These are phyloP conservation scores for Damaliscus lunatus DNA, from an alignment of 2,113 vertebrate species.

Conservation along the genomic window DNA sequence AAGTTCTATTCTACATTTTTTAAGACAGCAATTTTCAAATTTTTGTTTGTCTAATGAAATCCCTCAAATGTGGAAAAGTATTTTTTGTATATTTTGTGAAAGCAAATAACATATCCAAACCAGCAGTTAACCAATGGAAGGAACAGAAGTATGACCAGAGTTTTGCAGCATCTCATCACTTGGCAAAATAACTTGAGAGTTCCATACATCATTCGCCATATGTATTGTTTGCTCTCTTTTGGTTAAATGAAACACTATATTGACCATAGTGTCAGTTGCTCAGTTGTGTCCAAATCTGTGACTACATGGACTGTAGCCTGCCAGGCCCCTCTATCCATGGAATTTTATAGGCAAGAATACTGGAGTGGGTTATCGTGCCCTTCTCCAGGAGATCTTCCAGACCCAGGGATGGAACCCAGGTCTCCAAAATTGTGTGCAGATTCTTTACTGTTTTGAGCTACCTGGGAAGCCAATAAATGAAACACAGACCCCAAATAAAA, in stretches of 20 bases:
- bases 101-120: neutral
- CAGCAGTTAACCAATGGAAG: neutral
- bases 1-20: neutral
- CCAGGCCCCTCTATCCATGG: neutral
- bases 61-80: neutral
- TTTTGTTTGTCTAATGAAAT: neutral
- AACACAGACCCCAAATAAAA: neutral
- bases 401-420: neutral
- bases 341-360: neutral
- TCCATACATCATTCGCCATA: accelerated
- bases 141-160: neutral
- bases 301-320: neutral
- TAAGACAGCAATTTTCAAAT: neutral
- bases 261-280: neutral
- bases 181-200: neutral
- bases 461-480: neutral
- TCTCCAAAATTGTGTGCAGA: neutral
- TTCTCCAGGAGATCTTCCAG: neutral
- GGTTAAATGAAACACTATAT: neutral
- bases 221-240: neutral
- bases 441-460: neutral
- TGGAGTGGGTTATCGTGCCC: neutral
- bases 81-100: neutral
- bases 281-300: neutral
- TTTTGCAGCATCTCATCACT: neutral